Evolutionary conservation across 2,113 vertebrate genomes (phyloP).

Genomic region (Scopus umbretta): DNA sequence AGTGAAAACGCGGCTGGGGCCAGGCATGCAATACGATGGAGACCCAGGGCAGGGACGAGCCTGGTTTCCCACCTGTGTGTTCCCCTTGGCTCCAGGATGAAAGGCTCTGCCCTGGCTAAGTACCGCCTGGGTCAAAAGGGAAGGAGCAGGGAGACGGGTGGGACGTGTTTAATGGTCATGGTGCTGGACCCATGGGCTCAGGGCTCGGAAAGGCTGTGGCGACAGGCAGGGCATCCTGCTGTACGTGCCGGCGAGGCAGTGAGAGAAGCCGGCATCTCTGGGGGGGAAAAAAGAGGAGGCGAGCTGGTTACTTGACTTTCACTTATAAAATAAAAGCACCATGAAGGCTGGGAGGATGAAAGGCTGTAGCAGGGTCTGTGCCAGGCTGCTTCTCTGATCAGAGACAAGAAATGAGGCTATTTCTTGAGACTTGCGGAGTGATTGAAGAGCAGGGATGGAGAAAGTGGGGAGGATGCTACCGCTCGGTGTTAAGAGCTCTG

Average conservation of each 20-base stretch:
- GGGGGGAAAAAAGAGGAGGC: not conserved
- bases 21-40: not conserved
- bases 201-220: not conserved
- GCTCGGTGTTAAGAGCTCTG: conserved; percentile 16
- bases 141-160: not conserved
- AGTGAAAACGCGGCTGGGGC: not conserved
- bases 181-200: accelerated
- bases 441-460: not conserved
- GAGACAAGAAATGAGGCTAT: not conserved
- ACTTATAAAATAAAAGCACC: not conserved
- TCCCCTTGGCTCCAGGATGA: not conserved
- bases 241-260: accelerated
- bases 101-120: not conserved
- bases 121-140: not conserved
- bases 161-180: not conserved
- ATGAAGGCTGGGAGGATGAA: not conserved
- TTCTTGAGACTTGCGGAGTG: not conserved
- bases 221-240: not conserved
- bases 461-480: conserved; percentile 9
- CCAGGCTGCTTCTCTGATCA: conserved; percentile 4
- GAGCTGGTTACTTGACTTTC: conserved; percentile 12
- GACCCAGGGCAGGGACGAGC: accelerated
- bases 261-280: not conserved
- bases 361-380: not conserved
- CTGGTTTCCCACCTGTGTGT: not conserved